Percentiles rank a stretch among this genome's conserved stretches.
Evolutionary conservation across 2,888 invertebrate species (phyloP).

Genomic region (Melanophora roralis): DNA sequence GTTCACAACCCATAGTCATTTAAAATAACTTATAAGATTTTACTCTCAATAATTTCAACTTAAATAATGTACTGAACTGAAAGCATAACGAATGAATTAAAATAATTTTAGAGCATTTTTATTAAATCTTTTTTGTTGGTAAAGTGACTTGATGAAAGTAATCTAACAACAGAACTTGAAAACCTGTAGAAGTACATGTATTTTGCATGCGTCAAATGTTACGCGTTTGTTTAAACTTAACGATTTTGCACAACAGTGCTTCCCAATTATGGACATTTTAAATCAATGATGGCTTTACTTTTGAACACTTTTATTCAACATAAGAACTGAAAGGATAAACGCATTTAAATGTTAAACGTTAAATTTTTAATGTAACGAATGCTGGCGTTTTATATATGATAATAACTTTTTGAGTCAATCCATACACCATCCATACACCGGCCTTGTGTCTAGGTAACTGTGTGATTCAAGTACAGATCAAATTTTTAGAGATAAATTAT

Average conservation of each 20-base stretch:
- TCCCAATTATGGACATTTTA: too few relatives aligned
- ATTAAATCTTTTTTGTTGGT: not conserved
- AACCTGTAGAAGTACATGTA: constrained; percentile 26
- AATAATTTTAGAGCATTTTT: not conserved
- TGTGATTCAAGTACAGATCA: too few relatives aligned
- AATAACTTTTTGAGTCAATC: too few relatives aligned
- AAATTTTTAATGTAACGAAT: too few relatives aligned
- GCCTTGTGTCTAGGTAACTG: too few relatives aligned
- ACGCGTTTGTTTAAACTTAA: constrained; percentile 52
- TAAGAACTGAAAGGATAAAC: not conserved
- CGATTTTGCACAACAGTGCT: not conserved
- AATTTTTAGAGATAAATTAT: too few relatives aligned
- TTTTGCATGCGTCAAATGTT: constrained; percentile 61
- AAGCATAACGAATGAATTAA: not conserved
- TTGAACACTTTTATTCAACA: not conserved
- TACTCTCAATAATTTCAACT: not conserved
- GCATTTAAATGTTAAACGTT: too few relatives aligned
- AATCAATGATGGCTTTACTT: too few relatives aligned
- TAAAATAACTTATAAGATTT: constrained; percentile 53
- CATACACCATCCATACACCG: too few relatives aligned
- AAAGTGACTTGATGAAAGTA: constrained; percentile 28
- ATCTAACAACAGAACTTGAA: not conserved
- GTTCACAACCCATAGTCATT: constrained; percentile 59
- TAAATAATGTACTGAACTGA: not conserved
- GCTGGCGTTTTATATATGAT: too few relatives aligned